These are phyloP conservation scores for Pteruthius melanotis DNA, from an alignment of 2,113 vertebrate species.

Conservation along the genomic window DNA sequence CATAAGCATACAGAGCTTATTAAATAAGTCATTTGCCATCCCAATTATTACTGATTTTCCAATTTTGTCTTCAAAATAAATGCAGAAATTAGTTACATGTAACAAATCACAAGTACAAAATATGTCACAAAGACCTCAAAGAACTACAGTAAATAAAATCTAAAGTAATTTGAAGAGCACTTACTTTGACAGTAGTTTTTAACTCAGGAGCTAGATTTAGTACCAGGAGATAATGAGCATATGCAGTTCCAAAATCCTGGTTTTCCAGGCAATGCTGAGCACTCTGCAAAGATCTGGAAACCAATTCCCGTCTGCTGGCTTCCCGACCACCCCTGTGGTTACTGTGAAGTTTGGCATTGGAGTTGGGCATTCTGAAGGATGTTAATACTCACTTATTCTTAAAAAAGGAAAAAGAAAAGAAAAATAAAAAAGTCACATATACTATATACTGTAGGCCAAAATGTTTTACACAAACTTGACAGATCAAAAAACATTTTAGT, in stretches of 20 bases:
- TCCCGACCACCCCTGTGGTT: constrained; percentile 70
- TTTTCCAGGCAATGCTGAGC: constrained; percentile 87
- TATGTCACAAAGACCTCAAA: not conserved
- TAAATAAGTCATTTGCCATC: not conserved
- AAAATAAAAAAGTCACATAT: no score
- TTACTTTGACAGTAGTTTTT: constrained; percentile 79
- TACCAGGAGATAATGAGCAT: constrained; percentile 92
- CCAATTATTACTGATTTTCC: not conserved
- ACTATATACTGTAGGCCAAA: not conserved
- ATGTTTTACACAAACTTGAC: not conserved
- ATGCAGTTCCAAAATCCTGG: constrained; percentile 92
- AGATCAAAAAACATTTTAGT: not conserved
- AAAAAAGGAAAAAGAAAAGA: rapidly evolving
- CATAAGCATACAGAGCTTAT: not conserved
- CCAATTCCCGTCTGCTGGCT: constrained; percentile 80
- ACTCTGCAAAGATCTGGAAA: constrained; percentile 88
- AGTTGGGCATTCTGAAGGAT: constrained; percentile 63
- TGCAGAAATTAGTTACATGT: not conserved
- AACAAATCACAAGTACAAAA: not conserved
- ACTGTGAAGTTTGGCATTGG: constrained; percentile 56
- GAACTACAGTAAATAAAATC: not conserved
- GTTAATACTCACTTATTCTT: not conserved
- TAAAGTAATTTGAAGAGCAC: not conserved
- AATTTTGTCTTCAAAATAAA: not conserved
- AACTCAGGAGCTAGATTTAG: constrained; percentile 89